These are phyloP conservation scores for Micromys minutus DNA, from an alignment of 2,113 vertebrate genomes.

Conservation along the genomic window DNA sequence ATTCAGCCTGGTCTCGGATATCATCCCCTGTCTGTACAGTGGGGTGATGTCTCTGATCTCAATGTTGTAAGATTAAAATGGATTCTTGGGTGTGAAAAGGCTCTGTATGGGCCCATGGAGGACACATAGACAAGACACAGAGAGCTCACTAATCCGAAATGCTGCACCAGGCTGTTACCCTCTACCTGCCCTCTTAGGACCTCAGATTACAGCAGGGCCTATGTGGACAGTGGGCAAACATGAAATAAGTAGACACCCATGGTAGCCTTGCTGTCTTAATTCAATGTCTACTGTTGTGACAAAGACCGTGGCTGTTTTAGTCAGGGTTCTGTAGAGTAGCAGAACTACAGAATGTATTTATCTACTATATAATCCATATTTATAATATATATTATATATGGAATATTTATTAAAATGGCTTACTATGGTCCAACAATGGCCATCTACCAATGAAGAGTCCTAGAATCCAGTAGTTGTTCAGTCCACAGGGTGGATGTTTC, in stretches of 20 bases:
- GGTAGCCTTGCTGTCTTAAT: neutral
- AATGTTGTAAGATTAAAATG: neutral
- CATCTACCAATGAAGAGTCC: neutral
- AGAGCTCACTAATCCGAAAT: neutral
- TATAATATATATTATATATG: neutral
- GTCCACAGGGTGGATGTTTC: too few relatives aligned
- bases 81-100: neutral
- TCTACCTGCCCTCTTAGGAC: neutral
- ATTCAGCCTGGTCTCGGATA: neutral
- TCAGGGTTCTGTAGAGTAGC: neutral
- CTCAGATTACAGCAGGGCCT: neutral
- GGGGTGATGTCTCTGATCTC: neutral
- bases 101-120: neutral
- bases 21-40: neutral
- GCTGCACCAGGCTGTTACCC: neutral
- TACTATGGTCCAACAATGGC: neutral
- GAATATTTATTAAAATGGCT: neutral
- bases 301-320: neutral
- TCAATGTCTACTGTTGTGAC: neutral
- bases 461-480: neutral
- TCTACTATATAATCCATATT: neutral
- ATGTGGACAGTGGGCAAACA: neutral
- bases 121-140: rapidly evolving
- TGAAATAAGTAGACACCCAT: neutral
- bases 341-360: neutral